Evolutionary conservation across 2,797 vertebrate genomes (phyloP).

Genomic region (Eulemur mongoz): DNA sequence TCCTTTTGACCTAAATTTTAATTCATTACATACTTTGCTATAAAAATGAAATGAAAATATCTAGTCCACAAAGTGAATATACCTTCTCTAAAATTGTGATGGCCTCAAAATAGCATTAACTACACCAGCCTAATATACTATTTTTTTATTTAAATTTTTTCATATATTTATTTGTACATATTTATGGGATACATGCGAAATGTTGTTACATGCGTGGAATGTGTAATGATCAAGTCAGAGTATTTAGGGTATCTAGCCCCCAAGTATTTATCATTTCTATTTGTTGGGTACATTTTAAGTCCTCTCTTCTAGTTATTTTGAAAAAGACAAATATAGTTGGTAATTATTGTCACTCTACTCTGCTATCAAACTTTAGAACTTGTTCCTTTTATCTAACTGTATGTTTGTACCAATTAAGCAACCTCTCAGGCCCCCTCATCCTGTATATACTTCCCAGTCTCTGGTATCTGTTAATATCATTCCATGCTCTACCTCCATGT

Average conservation of each 20-base stretch:
- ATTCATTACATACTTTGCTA: neutral
- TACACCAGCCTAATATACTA: neutral
- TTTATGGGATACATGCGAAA: neutral
- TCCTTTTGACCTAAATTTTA: neutral
- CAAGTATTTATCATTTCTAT: neutral
- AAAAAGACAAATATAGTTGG: neutral
- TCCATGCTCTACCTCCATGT: neutral
- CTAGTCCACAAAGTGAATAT: neutral
- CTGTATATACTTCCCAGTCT: neutral
- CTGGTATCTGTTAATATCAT: neutral
- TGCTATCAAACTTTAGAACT: neutral
- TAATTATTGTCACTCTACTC: neutral
- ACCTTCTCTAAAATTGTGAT: neutral
- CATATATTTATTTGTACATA: no score
- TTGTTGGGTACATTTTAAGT: neutral
- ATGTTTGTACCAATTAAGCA: neutral
- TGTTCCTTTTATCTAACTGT: neutral
- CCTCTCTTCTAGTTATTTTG: neutral
- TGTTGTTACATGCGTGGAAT: neutral
- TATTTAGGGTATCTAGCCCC: neutral
- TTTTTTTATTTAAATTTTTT: constrained; percentile 11
- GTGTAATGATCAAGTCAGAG: neutral
- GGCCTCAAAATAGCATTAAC: constrained; percentile 16
- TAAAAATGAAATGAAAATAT: neutral
- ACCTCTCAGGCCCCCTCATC: no score